Evolutionary conservation across 1,140 invertebrate genomes (phyloP).

Genomic region (Sitobion miscanthi): DNA sequence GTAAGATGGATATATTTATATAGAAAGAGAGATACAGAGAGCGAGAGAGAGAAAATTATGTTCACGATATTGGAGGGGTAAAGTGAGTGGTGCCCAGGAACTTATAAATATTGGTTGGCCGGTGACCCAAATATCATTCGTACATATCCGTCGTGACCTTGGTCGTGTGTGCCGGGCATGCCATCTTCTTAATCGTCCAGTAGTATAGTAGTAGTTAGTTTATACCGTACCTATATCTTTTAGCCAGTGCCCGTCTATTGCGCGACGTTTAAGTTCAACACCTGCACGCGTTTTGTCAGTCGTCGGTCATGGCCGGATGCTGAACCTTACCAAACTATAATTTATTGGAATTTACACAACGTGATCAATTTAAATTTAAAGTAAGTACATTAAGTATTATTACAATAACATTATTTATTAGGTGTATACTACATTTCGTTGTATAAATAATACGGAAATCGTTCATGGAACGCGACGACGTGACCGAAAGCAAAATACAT

Average conservation of each 20-base stretch:
- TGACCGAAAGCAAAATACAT: neutral
- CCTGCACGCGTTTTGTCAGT: neutral
- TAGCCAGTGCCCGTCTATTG: neutral
- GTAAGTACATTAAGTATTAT: slow-evolving; percentile 9
- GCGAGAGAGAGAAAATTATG: neutral
- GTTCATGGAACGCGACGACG: neutral
- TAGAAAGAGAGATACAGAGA: neutral
- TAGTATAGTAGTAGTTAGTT: neutral
- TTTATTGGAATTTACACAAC: neutral
- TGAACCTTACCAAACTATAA: neutral
- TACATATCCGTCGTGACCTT: slow-evolving; percentile 47
- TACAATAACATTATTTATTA: neutral
- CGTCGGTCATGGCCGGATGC: slow-evolving; percentile 7
- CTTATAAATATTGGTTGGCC: slow-evolving; percentile 54
- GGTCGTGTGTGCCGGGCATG: slow-evolving; percentile 30
- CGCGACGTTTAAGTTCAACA: slow-evolving; percentile 22
- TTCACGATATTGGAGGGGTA: neutral
- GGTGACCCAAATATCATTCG: slow-evolving; percentile 54
- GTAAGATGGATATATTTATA: neutral
- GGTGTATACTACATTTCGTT: neutral
- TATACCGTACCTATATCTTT: neutral
- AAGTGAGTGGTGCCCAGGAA: slow-evolving; percentile 46
- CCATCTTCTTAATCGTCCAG: slow-evolving; percentile 21
- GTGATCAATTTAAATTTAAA: neutral
- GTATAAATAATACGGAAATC: neutral